These are phyloP conservation scores for Alectoris magna DNA, from an alignment of 2,797 vertebrate species.

Conservation along the genomic window DNA sequence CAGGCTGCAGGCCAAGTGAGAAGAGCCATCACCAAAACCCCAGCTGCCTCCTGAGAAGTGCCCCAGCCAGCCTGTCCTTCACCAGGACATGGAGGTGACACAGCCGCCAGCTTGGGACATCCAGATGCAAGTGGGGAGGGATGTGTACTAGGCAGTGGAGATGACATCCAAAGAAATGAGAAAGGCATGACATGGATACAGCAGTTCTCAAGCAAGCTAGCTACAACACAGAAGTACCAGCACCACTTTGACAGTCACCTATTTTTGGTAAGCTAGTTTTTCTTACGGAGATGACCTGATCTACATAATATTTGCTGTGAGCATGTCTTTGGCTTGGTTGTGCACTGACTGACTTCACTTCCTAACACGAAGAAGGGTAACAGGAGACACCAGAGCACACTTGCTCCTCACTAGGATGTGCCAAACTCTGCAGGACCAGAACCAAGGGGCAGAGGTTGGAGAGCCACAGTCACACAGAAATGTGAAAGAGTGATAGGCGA, in stretches of 20 bases:
- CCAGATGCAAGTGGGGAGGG: accelerated
- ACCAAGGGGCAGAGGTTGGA: neutral
- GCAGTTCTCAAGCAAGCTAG: neutral
- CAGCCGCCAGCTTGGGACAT: neutral
- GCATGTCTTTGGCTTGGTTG: neutral
- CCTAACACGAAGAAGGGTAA: neutral
- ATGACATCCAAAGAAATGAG: neutral
- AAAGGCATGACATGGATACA: neutral
- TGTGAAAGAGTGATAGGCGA: neutral
- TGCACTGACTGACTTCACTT: neutral
- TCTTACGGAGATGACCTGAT: neutral
- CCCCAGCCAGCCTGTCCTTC: too few species aligned
- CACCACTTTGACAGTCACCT: neutral
- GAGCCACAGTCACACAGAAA: neutral
- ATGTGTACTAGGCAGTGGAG: neutral
- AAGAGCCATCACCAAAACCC: neutral
- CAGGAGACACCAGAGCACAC: neutral
- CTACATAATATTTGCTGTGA: neutral
- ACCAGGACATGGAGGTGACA: accelerated
- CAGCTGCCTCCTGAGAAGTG: neutral
- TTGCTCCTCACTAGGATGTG: neutral
- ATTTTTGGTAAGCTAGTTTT: neutral
- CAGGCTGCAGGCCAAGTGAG: neutral
- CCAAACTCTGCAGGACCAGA: neutral
- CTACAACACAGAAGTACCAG: neutral